These are phyloP conservation scores for Tiphia femorata DNA, from an alignment of 2,888 invertebrate genomes.

Conservation along the genomic window DNA sequence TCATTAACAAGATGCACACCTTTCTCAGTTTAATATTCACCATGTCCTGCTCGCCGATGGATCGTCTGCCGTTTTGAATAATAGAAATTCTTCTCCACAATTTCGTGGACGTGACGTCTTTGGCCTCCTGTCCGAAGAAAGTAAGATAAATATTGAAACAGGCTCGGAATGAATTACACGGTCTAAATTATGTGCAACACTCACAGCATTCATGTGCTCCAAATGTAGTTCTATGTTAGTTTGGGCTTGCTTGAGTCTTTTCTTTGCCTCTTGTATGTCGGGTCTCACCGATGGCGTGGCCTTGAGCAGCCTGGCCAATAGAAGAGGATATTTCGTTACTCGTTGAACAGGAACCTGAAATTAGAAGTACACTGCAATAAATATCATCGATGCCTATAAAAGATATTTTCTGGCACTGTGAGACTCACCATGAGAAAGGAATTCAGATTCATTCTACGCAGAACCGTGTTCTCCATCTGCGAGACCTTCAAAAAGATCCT, in stretches of 20 bases:
- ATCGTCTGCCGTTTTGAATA: constrained; percentile 77
- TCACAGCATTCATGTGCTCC: constrained; percentile 90
- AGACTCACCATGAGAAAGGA: constrained; percentile 97
- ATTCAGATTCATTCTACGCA: constrained; percentile 95
- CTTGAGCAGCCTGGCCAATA: constrained; percentile 90
- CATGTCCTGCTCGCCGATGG: constrained; percentile 87
- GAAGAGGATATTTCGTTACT: constrained; percentile 95
- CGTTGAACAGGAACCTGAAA: constrained; percentile 93
- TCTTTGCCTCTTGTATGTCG: constrained; percentile 85
- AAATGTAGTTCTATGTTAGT: constrained; percentile 93
- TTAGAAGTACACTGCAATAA: not conserved
- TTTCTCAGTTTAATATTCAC: constrained; percentile 91
- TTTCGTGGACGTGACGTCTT: constrained; percentile 89
- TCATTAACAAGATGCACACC: constrained; percentile 59
- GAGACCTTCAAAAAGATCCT: constrained; percentile 95
- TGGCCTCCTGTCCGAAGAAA: constrained; percentile 77
- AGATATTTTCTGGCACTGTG: not conserved
- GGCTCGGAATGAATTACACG: not conserved
- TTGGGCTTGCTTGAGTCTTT: constrained; percentile 88
- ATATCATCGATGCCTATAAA: not conserved
- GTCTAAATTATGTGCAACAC: constrained; percentile 24
- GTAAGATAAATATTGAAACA: not conserved
- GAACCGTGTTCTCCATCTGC: constrained; percentile 94
- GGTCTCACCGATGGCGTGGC: constrained; percentile 80
- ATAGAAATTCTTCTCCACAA: constrained; percentile 91